Conservation (phyloP, 2,113 vertebrate species). For the Tetrax tetrax region DNA sequence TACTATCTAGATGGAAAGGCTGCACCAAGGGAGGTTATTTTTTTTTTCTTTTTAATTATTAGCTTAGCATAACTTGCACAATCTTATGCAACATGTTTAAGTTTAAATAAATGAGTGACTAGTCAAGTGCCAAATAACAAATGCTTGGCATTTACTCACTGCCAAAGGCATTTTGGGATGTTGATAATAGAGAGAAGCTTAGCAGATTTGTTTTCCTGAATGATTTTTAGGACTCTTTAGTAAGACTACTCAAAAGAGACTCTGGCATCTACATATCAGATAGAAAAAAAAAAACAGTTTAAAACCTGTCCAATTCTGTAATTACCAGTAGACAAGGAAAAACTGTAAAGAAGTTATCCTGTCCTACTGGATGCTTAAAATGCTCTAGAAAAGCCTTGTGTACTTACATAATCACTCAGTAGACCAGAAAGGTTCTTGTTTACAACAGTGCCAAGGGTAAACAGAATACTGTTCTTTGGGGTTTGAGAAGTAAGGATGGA, state of each 20-base stretch:
- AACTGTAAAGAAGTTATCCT: background rate
- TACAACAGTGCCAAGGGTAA: background rate
- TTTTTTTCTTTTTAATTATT: background rate
- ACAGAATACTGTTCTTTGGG: background rate
- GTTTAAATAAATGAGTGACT: conserved; percentile 21
- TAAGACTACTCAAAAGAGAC: background rate
- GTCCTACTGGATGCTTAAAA: background rate
- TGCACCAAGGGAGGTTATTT: background rate
- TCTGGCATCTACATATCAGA: background rate
- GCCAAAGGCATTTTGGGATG: conserved; percentile 17
- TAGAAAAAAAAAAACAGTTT: background rate
- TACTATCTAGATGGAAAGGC: background rate
- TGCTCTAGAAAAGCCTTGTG: background rate
- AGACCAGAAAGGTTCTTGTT: background rate
- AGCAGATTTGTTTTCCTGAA: background rate
- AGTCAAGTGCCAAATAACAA: conserved; percentile 26
- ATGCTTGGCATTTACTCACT: conserved; percentile 35
- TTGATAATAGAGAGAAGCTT: background rate
- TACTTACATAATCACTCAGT: conserved; percentile 39
- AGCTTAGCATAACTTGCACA: background rate
- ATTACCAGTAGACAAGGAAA: conserved; percentile 6
- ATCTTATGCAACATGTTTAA: background rate
- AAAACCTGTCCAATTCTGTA: background rate
- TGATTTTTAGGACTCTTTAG: background rate
- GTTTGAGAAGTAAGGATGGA: background rate